Conservation (phyloP, 2,888 invertebrate species). For the Metacarcinus magister region DNA sequence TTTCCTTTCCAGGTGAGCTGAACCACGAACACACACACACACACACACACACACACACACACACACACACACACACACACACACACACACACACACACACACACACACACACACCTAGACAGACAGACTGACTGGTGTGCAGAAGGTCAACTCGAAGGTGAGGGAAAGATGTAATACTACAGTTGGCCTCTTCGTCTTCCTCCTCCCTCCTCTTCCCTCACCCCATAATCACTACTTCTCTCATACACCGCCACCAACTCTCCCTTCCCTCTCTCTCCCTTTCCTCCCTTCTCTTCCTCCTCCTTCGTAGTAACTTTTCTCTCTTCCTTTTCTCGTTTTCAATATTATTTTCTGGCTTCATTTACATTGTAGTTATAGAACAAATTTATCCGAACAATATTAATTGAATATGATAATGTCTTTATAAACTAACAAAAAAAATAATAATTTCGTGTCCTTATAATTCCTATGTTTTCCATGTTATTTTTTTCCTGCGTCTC, state of each 20-base stretch:
- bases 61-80: neutral
- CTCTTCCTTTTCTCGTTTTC: no score
- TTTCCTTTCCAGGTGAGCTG: no score
- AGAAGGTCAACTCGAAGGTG: neutral
- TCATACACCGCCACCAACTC: constrained; percentile 16
- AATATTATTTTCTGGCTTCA: no score
- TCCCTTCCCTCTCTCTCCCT: neutral
- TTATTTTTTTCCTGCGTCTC: neutral
- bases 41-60: constrained; percentile 14
- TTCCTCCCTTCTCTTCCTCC: neutral
- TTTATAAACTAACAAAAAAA: no score
- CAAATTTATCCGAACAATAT: neutral
- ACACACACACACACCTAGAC: neutral
- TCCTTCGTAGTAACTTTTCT: neutral
- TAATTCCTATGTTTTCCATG: no score
- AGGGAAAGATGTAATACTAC: constrained; percentile 29
- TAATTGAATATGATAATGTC: no score
- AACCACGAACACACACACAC: neutral
- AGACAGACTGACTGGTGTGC: neutral
- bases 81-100: no score
- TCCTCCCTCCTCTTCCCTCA: neutral
- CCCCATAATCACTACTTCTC: constrained; percentile 1
- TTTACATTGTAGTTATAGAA: no score
- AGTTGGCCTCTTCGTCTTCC: neutral
- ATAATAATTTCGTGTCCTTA: no score